These are phyloP conservation scores for Raja brachyura DNA, from an alignment of 2,113 vertebrate genomes.

Conservation along the genomic window DNA sequence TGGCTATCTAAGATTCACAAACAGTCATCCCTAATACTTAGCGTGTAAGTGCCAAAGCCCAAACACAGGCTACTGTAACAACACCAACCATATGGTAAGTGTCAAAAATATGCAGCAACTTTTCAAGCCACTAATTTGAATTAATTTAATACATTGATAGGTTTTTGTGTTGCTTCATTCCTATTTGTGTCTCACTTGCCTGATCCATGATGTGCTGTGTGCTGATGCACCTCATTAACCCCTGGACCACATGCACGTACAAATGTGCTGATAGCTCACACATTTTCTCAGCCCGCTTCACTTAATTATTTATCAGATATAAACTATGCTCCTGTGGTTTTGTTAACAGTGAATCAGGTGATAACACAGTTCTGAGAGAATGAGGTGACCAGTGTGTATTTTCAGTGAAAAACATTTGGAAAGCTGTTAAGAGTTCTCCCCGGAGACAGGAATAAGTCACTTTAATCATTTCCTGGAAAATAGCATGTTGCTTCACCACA, in stretches of 20 bases:
- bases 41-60: background rate
- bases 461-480: background rate
- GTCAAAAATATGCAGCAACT: background rate
- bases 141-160: conserved; percentile 6
- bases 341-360: background rate
- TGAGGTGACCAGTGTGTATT: background rate
- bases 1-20: background rate
- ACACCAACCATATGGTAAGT: background rate
- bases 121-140: background rate
- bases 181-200: background rate
- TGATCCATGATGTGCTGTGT: background rate
- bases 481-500: background rate
- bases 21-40: background rate
- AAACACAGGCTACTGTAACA: background rate
- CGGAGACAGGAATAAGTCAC: background rate
- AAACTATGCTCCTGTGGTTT: background rate
- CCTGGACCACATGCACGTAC: no score
- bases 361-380: background rate
- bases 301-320: background rate
- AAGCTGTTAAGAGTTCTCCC: background rate
- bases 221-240: background rate
- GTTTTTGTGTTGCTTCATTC: background rate
- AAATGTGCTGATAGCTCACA: background rate
- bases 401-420: no score
- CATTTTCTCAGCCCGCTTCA: background rate